Base-by-base conservation (phyloP, 2,888 invertebrate species). In the Sisyra terminalis region DNA sequence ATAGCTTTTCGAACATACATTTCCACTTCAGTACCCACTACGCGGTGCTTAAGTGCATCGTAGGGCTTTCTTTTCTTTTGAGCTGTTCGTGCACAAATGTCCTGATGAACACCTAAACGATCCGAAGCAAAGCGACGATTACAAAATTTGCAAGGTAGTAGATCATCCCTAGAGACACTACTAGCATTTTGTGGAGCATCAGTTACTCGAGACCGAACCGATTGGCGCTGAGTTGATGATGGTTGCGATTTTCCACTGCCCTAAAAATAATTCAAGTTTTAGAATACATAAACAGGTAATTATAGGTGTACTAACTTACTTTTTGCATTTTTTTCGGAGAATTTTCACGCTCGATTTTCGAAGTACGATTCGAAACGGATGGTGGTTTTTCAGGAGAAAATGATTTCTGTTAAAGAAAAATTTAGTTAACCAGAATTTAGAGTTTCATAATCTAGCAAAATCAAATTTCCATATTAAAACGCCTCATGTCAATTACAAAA, bases 31-130 rank as follows among this genome's bases (percentile, higher is more conserved):
- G 93, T 93, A 16, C 93, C 93, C 61, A 75, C 67, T 1, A 88
- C 76, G n/a, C 97, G 68, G 61, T 90, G 90, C 56, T 87, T 89
- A 35, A 86, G 74, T 2, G 83, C 82, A 63, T 97, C 96, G 59
- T 92, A 97, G 0, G 80, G 75, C 66, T 90, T 96, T 49, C 94
- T 70, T 57, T 87, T 88, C 61, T 88, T 88, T 45, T 69, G 65
- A 38, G 71, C 66, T 1, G 85, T 72, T 57, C 84, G 87, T 50
- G 73, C 64, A 63, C 97, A 97, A 48, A 93, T 86, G 18, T 75
- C 70, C 60, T 87, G 76, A 61, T 97, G 97, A 51, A 80, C 82
- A 5, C 63, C 66, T 41, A 92, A 65, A 2, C 94, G 73, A 56
- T 94, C 93, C 13, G 71, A 58, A 6, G 80, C 81, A 61, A 94